Percentiles rank a stretch among this genome's conserved stretches.
phyloP scores from a whole-genome alignment of 2,888 invertebrate species.

The Drosophila austrosaltans region DNA sequence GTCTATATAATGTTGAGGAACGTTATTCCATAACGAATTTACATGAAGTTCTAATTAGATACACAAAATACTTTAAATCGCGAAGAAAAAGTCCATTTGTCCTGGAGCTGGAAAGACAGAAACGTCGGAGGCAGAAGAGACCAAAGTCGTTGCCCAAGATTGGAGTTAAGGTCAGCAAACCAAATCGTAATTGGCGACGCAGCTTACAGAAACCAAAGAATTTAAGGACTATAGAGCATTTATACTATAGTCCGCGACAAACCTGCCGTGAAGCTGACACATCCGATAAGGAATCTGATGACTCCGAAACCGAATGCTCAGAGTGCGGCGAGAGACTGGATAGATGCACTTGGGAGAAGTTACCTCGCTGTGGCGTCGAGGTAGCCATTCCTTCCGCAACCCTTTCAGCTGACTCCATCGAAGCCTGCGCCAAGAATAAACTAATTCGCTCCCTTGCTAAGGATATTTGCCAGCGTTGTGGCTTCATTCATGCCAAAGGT shows the following conservation, averaged over 20 bases:
- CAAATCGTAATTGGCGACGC: neutral
- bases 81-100: neutral
- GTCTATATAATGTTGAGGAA: neutral
- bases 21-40: neutral
- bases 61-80: neutral
- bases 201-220: too few relatives aligned
- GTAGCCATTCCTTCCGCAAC: neutral
- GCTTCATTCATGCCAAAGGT: conserved; percentile 44
- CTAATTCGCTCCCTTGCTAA: neutral
- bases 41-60: neutral
- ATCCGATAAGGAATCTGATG: conserved; percentile 6
- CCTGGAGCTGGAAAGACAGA: neutral
- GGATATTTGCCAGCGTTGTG: conserved; percentile 51
- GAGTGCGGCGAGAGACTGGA: neutral
- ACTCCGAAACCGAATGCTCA: neutral
- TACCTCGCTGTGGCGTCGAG: conserved; percentile 44
- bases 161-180: neutral
- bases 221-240: neutral
- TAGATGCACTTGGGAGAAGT: conserved; percentile 21
- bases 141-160: neutral
- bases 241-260: conserved; percentile 54
- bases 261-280: conserved; percentile 38
- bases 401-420: conserved; percentile 19
- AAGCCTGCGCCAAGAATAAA: conserved; percentile 52
- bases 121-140: neutral